phyloP scores from a whole-genome alignment of 2,888 invertebrate genomes.

The Auanema sp. region DNA sequence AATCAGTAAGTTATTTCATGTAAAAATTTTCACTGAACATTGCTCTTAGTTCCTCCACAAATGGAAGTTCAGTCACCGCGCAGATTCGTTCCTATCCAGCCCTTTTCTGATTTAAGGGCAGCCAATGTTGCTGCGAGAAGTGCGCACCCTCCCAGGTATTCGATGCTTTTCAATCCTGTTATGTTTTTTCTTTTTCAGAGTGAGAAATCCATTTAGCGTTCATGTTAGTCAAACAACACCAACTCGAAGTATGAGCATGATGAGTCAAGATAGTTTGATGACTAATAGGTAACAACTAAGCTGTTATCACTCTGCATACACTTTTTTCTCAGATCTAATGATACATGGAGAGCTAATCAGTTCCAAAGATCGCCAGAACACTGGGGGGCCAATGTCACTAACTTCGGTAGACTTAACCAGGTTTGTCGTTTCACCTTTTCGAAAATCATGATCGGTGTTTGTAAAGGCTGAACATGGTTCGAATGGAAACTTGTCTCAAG shows the following conservation, averaged over 20 bases:
- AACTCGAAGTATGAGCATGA: slow-evolving; percentile 38
- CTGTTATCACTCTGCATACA: no score
- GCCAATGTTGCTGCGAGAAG: slow-evolving; percentile 52
- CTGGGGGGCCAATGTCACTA: slow-evolving; percentile 27
- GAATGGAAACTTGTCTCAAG: slow-evolving; percentile 20
- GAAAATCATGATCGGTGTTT: background rate
- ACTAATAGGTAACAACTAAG: slow-evolving; percentile 23
- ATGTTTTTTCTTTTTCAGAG: background rate
- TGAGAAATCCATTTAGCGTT: slow-evolving; percentile 21
- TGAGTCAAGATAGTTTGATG: slow-evolving; percentile 48
- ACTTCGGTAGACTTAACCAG: slow-evolving; percentile 26
- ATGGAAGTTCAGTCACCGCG: slow-evolving; percentile 44
- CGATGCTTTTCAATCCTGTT: background rate
- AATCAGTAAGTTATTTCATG: slow-evolving; percentile 15
- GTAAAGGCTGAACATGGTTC: slow-evolving; percentile 19
- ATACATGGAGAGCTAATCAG: background rate
- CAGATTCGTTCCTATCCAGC: slow-evolving; percentile 56
- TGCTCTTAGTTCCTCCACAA: slow-evolving; percentile 21
- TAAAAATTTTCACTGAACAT: no score
- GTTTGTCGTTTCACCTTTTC: background rate
- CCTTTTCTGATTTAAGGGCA: slow-evolving; percentile 55
- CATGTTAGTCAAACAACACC: slow-evolving; percentile 22
- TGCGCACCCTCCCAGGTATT: slow-evolving; percentile 44
- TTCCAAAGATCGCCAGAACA: slow-evolving; percentile 12
- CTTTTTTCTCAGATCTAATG: background rate